A percentile compares a stretch with the other conserved stretches of the same genome.
phyloP scores from a whole-genome alignment of 2,888 invertebrate genomes.

The Drosophila bunnanda region DNA sequence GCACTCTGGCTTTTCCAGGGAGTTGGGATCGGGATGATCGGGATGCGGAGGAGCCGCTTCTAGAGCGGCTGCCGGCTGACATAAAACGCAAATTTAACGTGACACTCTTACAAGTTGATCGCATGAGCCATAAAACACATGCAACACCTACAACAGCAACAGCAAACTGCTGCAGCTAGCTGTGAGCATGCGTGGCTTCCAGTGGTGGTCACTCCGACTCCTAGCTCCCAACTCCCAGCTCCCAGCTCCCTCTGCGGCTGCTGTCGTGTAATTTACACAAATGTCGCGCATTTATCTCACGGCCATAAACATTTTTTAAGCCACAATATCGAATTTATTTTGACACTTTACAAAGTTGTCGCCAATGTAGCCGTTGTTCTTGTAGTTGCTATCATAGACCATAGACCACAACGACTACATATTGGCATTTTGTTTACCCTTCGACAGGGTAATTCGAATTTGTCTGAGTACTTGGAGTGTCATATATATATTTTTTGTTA shows the following conservation, averaged over 20 bases:
- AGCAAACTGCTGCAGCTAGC: conserved; percentile 48
- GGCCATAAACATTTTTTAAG: conserved; percentile 80
- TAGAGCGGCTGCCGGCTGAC: conserved; percentile 54
- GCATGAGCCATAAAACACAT: conserved; percentile 80
- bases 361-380: conserved; percentile 62
- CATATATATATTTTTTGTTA: neutral
- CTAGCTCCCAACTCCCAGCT: conserved; percentile 31
- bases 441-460: conserved; percentile 42
- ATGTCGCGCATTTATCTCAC: conserved; percentile 78
- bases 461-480: conserved; percentile 28
- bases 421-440: conserved; percentile 47
- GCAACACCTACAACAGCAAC: conserved; percentile 75
- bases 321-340: conserved; percentile 81
- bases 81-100: conserved; percentile 81
- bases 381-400: conserved; percentile 66
- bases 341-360: conserved; percentile 81
- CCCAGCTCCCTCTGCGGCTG: conserved; percentile 43
- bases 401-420: conserved; percentile 46
- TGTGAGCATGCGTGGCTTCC: conserved; percentile 74
- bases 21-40: conserved; percentile 60
- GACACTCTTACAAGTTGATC: conserved; percentile 79
- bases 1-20: conserved; percentile 58
- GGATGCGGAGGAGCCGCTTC: conserved; percentile 10
- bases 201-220: conserved; percentile 48
- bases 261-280: conserved; percentile 81